Conservation (phyloP, 2,113 vertebrate species). For the Cervus canadensis region DNA sequence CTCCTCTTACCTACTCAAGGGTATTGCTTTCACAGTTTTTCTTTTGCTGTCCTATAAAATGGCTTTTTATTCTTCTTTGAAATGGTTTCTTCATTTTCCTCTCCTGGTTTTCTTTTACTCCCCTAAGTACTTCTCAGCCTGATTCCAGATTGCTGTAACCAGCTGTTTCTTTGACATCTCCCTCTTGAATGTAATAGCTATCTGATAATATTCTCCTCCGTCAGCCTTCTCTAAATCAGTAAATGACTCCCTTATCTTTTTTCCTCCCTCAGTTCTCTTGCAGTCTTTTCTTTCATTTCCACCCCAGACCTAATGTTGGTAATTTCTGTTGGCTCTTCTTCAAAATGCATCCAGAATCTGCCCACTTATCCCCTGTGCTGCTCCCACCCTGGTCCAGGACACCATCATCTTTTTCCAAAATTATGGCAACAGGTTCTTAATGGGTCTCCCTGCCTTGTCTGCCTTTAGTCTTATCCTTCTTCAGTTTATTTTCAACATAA, state of each 20-base stretch:
- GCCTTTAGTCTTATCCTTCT: neutral
- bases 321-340: neutral
- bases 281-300: neutral
- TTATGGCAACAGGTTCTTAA: neutral
- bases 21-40: neutral
- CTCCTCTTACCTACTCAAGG: neutral
- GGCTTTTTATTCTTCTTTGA: neutral
- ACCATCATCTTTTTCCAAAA: neutral
- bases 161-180: neutral
- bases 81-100: neutral
- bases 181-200: neutral
- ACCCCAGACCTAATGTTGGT: neutral
- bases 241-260: neutral
- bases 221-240: neutral
- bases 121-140: neutral
- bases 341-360: neutral
- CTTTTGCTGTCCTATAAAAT: neutral
- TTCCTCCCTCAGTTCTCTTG: neutral
- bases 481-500: neutral
- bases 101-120: neutral
- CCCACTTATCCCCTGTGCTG: neutral
- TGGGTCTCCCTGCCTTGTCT: neutral
- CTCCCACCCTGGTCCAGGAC: neutral
- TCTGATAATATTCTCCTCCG: neutral
- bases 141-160: neutral